Conservation (phyloP, 2,797 vertebrate genomes). For the Prionace glauca region DNA sequence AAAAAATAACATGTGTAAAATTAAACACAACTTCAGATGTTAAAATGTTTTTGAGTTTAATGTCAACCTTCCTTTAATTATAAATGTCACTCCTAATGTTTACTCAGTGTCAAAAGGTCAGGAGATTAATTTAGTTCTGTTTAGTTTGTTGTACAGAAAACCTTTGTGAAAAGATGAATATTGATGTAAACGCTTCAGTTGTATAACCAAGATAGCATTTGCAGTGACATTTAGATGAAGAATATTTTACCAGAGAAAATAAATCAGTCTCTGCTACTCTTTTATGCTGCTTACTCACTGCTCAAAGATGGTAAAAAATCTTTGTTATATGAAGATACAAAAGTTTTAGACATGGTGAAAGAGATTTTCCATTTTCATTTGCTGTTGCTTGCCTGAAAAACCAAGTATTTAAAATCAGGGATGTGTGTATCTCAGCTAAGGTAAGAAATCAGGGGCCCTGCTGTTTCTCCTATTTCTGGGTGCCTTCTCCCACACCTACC, state of each 20-base stretch:
- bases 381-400: background rate
- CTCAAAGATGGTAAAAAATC: background rate
- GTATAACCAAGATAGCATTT: background rate
- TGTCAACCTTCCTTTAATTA: background rate
- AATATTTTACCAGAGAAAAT: background rate
- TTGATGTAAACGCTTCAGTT: background rate
- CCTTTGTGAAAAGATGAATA: background rate
- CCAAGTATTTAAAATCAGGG: background rate
- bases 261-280: background rate
- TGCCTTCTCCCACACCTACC: no score
- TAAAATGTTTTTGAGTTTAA: background rate
- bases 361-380: background rate
- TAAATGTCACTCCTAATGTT: background rate
- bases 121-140: background rate
- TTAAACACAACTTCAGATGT: background rate
- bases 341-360: background rate
- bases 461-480: no score
- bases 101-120: background rate
- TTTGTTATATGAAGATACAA: background rate
- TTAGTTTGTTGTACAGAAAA: background rate
- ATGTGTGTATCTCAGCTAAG: background rate
- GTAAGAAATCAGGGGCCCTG: no score
- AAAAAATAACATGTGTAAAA: background rate
- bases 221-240: background rate
- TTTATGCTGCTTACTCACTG: background rate